Evolutionary conservation across 1,140 invertebrate genomes (phyloP).

Genomic region (Eueides isabella): DNA sequence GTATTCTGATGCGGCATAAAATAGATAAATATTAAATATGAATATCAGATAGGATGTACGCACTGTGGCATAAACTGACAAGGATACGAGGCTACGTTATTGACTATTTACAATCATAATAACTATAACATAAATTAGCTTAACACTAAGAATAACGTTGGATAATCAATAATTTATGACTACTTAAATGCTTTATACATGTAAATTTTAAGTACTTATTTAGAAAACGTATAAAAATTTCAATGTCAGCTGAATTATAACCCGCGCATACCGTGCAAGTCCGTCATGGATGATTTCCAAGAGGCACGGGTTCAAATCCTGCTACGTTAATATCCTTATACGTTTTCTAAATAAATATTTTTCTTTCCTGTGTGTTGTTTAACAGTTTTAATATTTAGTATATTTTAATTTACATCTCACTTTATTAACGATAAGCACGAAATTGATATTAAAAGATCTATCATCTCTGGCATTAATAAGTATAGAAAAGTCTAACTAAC

Average conservation of each 20-base stretch:
- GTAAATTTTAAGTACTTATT: too few relatives aligned
- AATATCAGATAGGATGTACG: conserved; percentile 34
- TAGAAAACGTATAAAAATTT: too few relatives aligned
- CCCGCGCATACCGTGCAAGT: too few relatives aligned
- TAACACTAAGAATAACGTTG: not conserved
- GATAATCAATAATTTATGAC: too few relatives aligned
- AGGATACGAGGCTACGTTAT: not conserved
- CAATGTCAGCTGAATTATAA: too few relatives aligned
- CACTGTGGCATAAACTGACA: not conserved
- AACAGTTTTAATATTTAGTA: not conserved
- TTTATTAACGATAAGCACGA: not conserved
- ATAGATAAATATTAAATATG: conserved; percentile 45
- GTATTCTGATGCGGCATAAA: conserved; percentile 37
- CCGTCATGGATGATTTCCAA: too few relatives aligned
- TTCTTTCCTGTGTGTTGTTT: too few relatives aligned
- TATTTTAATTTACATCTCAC: not conserved
- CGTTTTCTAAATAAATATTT: too few relatives aligned
- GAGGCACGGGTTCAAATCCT: too few relatives aligned
- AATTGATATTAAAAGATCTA: not conserved
- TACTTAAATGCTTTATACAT: too few relatives aligned
- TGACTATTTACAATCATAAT: not conserved
- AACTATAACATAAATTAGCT: not conserved
- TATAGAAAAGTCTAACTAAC: not conserved
- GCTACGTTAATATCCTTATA: too few relatives aligned
- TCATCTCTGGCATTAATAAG: not conserved